These are phyloP conservation scores for Sepioteuthis lessoniana DNA, from an alignment of 2,888 invertebrate genomes.

Conservation along the genomic window DNA sequence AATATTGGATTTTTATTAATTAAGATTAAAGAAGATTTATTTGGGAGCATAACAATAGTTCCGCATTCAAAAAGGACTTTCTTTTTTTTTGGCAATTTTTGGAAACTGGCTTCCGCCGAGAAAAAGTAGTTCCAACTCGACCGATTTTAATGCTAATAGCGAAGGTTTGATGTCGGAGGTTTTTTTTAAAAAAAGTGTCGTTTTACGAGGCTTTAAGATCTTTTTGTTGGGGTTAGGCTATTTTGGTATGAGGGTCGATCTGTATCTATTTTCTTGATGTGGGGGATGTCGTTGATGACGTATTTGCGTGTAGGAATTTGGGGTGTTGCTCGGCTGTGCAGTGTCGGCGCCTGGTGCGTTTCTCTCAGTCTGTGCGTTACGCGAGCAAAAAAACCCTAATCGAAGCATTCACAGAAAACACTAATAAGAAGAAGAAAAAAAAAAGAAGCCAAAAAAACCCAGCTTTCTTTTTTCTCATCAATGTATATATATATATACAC, in stretches of 20 bases:
- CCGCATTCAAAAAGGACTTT: not conserved
- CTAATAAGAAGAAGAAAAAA: not conserved
- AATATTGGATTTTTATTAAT: not conserved
- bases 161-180: not conserved
- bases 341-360: constrained; percentile 6
- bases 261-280: no score
- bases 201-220: not conserved
- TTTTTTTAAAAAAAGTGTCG: not conserved
- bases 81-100: not conserved
- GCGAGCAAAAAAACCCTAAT: not conserved
- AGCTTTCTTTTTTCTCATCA: not conserved
- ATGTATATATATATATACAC: not conserved
- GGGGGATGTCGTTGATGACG: not conserved
- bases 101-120: not conserved
- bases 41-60: not conserved
- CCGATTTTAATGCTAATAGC: not conserved
- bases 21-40: not conserved
- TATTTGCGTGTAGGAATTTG: not conserved
- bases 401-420: not conserved
- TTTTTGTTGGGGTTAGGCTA: not conserved
- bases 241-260: not conserved
- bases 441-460: not conserved
- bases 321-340: not conserved
- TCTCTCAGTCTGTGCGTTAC: constrained; percentile 33
- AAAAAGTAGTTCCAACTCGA: not conserved